phyloP scores from a whole-genome alignment of 2,113 vertebrate species.

The Reinhardtius hippoglossoides region DNA sequence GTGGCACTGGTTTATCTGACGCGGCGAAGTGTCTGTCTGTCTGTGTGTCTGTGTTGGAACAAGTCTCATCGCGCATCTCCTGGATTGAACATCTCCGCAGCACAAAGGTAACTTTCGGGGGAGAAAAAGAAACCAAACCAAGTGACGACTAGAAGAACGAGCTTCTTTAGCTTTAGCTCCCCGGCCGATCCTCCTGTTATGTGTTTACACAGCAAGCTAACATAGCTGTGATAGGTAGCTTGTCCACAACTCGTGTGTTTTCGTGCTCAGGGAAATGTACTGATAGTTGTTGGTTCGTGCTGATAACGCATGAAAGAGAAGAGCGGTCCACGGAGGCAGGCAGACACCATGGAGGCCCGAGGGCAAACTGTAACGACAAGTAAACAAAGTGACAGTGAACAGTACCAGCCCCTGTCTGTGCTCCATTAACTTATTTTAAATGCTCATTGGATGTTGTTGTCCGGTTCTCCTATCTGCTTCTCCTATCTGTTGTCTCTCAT shows the following conservation, averaged over 20 bases:
- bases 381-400: too few relatives aligned
- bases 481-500: neutral
- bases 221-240: conserved; percentile 13
- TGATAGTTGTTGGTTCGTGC: neutral
- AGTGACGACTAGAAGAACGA: neutral
- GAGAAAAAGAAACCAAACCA: fast-evolving
- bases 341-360: too few relatives aligned
- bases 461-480: too few relatives aligned
- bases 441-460: too few relatives aligned
- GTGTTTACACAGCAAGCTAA: conserved; percentile 48
- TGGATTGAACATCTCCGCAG: neutral
- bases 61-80: conserved; percentile 2
- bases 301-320: neutral
- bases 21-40: conserved; percentile 27
- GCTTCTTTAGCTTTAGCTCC: neutral
- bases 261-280: too few relatives aligned
- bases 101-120: conserved; percentile 30
- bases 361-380: too few relatives aligned
- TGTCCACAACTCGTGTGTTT: neutral
- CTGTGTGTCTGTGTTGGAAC: too few relatives aligned
- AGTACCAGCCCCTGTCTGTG: too few relatives aligned
- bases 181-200: too few relatives aligned
- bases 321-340: too few relatives aligned
- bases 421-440: too few relatives aligned
- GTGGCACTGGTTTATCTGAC: conserved; percentile 32